Evolutionary conservation across 2,888 invertebrate genomes (phyloP), one percentile per base, ranked within the genome.

Genomic region (Saturnia pavonia): DNA sequence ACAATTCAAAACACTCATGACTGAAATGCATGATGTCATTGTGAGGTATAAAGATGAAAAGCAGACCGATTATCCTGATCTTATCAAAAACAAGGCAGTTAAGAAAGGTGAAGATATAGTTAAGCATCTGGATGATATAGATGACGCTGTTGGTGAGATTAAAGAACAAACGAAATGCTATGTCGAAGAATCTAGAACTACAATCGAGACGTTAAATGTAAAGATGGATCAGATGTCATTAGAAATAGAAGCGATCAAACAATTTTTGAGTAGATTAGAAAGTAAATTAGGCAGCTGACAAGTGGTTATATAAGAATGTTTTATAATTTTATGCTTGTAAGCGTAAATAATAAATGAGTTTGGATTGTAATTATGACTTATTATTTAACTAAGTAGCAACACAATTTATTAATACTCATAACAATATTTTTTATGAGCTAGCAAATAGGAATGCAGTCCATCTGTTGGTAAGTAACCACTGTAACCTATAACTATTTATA

Each of bases 201-300:
- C 86, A 1, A 74, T 91, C 43, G 88, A 90, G 19, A 78, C 80
- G 8, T 74, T 94, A 6, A 88, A 89, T 77, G 83, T 86, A 0
- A 93, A 92, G 79, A 82, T 94, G 70, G 91, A 93, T 73, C 87
- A 90, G 77, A 84, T 93, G 76, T 83, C 90, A 1, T 60, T 87
- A 57, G 93, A 93, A 75, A 83, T 94, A 57, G 86, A 88, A 72
- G 76, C 74, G 25, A 88, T 92, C 12, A 92, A 91, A 72, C 80
- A 83, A 57, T 84, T 90, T 72, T 85, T 93, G 71, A 76, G 77
- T 60, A 87, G 87, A 74, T 76, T 93, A 73, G 92, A 93, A 72
- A 89, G 82, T 76, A 93, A 89, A 74, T 68, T 91, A 66, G 77
- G 78, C 34, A 72, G 68, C 71, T 79, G 42, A 60, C 25, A 9